phyloP scores from a whole-genome alignment of 2,888 invertebrate species.

The Ptychoptera albimana region DNA sequence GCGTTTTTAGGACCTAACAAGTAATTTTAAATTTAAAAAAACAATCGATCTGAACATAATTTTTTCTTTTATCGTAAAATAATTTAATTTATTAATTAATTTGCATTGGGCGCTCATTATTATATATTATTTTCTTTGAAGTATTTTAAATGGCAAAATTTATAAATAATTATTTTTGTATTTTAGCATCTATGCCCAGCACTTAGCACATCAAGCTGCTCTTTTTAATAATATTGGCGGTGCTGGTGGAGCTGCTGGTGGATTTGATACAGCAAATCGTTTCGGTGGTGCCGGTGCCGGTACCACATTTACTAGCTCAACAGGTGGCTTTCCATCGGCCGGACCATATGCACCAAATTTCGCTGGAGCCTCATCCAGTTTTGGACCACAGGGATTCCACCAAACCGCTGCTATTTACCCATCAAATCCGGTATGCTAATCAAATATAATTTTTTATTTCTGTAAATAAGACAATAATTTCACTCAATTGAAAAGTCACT shows the following conservation, averaged over 20 bases:
- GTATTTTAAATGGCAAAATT: no score
- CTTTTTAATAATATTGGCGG: neutral
- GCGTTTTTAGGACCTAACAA: constrained; percentile 6
- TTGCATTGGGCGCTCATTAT: neutral
- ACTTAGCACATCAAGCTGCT: constrained; percentile 8
- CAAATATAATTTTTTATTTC: neutral
- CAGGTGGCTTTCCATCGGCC: no score
- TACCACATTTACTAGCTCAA: neutral
- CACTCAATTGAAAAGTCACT: neutral
- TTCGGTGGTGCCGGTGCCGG: constrained; percentile 5
- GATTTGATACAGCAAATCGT: neutral
- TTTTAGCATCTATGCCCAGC: constrained; percentile 8
- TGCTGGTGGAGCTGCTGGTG: constrained; percentile 3
- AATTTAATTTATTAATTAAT: no score
- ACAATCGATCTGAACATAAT: no score
- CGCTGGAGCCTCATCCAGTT: constrained; percentile 37
- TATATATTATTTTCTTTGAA: no score
- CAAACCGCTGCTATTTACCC: constrained; percentile 44
- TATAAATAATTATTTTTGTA: neutral
- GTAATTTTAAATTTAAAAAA: no score
- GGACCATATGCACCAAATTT: constrained; percentile 23
- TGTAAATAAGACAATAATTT: neutral
- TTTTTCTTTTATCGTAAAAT: no score
- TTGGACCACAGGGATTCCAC: constrained; percentile 36
- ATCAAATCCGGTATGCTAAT: constrained; percentile 40